Evolutionary conservation across 2,113 vertebrate genomes (phyloP).

Genomic region (Podilymbus podiceps): DNA sequence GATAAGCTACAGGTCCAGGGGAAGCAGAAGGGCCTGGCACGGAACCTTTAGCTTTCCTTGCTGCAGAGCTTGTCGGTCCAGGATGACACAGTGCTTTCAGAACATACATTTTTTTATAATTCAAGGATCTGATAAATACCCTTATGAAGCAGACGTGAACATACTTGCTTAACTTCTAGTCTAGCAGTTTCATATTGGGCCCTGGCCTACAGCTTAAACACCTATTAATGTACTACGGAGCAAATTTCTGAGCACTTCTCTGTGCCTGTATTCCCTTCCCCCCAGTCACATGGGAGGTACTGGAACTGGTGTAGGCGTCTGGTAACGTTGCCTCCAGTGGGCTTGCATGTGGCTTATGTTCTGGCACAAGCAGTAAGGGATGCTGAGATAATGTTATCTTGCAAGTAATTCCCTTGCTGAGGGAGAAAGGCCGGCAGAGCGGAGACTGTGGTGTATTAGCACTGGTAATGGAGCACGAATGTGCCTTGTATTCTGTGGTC

Average conservation of each 20-base stretch:
- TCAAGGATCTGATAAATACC: accelerated
- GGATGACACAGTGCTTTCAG: not conserved
- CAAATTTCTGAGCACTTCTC: accelerated
- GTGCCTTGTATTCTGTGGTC: not conserved
- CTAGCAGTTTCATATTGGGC: not conserved
- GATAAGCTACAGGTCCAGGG: not conserved
- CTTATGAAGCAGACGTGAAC: not conserved
- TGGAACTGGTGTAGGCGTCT: not conserved
- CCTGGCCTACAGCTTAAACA: not conserved
- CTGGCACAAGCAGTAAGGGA: not conserved
- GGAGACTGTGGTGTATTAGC: accelerated
- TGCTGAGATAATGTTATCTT: not conserved
- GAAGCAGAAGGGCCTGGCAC: not conserved
- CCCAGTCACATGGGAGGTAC: not conserved
- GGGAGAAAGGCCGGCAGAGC: not conserved
- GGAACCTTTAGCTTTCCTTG: not conserved
- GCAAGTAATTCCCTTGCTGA: not conserved
- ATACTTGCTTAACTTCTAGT: accelerated
- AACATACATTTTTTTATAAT: not conserved
- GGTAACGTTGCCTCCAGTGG: not conserved
- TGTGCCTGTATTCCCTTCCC: accelerated
- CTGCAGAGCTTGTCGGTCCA: not conserved
- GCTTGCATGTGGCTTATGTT: not conserved
- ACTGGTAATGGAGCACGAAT: accelerated
- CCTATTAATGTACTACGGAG: accelerated